Conservation (phyloP, 2,113 vertebrate species). For the Notechis scutatus region DNA sequence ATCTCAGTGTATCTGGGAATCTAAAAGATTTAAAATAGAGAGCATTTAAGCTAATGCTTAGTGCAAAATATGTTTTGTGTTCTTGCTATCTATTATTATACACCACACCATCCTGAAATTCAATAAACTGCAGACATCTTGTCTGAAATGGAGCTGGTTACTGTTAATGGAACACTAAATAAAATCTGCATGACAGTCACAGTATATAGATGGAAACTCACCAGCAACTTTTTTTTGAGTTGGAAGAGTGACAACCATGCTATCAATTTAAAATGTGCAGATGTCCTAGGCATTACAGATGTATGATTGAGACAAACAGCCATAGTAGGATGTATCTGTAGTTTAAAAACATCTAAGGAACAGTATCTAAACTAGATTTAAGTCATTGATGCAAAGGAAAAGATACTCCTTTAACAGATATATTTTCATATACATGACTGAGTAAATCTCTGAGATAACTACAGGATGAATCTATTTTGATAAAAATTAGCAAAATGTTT, state of each 20-base stretch:
- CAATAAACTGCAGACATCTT: neutral
- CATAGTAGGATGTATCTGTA: neutral
- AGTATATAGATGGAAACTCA: neutral
- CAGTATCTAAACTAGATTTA: neutral
- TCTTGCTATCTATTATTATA: neutral
- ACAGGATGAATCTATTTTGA: neutral
- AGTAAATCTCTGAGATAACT: neutral
- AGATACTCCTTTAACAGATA: neutral
- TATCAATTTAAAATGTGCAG: neutral
- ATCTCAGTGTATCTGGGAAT: neutral
- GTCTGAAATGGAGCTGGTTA: neutral
- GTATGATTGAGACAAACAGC: neutral
- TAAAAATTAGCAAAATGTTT: neutral
- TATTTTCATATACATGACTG: neutral
- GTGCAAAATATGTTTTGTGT: neutral
- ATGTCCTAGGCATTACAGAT: neutral
- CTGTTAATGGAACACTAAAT: neutral
- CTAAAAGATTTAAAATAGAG: neutral
- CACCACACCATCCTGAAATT: neutral
- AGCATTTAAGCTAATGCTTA: neutral
- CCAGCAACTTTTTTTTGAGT: neutral
- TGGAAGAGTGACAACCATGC: neutral
- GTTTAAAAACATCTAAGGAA: neutral
- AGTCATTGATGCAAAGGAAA: neutral
- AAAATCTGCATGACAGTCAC: neutral